These are phyloP conservation scores for Benthosema pterotum DNA, from an alignment of 2,797 vertebrate genomes.

Conservation along the genomic window DNA sequence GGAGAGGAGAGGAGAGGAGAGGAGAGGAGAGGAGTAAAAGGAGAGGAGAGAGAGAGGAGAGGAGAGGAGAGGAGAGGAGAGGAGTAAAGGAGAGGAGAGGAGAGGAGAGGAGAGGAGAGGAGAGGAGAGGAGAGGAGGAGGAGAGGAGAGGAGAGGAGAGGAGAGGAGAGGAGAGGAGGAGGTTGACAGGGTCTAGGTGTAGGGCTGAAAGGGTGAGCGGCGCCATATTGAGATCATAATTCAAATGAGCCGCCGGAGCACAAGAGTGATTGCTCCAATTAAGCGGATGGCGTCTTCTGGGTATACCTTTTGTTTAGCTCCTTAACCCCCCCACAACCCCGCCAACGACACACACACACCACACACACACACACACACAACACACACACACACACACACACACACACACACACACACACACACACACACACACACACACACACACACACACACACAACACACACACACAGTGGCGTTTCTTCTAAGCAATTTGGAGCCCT, in stretches of 20 bases:
- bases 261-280: constrained; percentile 54
- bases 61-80: no score
- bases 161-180: not conserved
- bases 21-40: no score
- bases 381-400: not conserved
- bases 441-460: no score
- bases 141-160: not conserved
- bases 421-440: no score
- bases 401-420: not conserved
- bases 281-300: constrained; percentile 52
- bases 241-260: constrained; percentile 45
- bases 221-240: constrained; percentile 50
- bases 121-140: no score
- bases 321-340: constrained; percentile 11
- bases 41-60: no score
- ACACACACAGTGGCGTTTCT: no score
- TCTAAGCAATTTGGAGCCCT: no score
- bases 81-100: no score
- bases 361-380: not conserved
- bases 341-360: not conserved
- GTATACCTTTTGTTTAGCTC: constrained; percentile 34
- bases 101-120: no score
- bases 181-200: not conserved
- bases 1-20: no score
- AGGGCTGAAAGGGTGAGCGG: constrained; percentile 25